Base-by-base conservation (phyloP, 2,113 vertebrate genomes). In the Gasterosteus nipponicus region DNA sequence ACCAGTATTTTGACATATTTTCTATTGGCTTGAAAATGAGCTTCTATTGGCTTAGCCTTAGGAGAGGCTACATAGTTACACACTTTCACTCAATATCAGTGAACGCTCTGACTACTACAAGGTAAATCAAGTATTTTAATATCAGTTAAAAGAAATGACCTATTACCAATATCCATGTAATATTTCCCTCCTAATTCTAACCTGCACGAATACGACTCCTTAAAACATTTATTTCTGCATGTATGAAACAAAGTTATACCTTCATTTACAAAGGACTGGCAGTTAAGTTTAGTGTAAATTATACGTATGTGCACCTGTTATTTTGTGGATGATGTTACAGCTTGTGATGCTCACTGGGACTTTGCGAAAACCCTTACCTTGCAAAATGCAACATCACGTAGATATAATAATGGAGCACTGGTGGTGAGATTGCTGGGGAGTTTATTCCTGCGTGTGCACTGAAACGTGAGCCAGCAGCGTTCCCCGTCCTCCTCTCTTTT, bases 131-230 rank as follows among this genome's bases (percentile, higher is more conserved):
- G 18, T 14, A 38, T 47, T 16, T 26, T 2, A 42, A 4, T 15
- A 56, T n/a, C 26, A 33, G 61, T 19, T 42, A 35, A 56, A 74
- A 65, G 1, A 66, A 29, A 73, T 29, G 33, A 26, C 1, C 3
- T 1, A 9, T 8, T 41, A 6, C 2, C 19, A 15, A 63, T 42
- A 12, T 39, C 9, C 19, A 44, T 46, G 1, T 57, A 8, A 57
- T 57, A 38, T 46, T 12, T 35, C 31, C 61, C 51, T 22, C 22
- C 29, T 73, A 5, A 57, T 44, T 64, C 39, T 57, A 57, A 75
- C 16, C 12, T 46, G 11, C 47, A 54, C 44, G 12, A 22, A 35
- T 22, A 57, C 18, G 22, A 16, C 15, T 54, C 19, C 10, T 7
- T 35, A 49, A 69, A 33, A 16, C n/a, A 42, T 10, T 26, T 39